Percentiles rank a stretch among this genome's conserved stretches.
Conservation (phyloP, 2,888 invertebrate species). For the Parnassius smintheus region DNA sequence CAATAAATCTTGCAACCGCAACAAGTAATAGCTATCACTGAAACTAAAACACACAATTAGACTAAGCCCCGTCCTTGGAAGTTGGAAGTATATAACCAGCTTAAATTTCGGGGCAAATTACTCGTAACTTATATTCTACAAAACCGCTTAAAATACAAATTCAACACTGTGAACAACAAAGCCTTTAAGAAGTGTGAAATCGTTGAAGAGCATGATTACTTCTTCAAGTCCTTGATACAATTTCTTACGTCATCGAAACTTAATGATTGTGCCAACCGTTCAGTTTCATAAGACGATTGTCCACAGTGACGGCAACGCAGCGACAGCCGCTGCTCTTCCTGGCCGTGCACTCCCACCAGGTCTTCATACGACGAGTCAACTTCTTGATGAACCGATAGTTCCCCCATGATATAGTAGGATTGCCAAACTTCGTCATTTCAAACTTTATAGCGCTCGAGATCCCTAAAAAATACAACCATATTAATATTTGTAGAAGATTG, state of each 20-base stretch:
- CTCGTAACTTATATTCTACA: too few relatives aligned
- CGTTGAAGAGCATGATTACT: too few relatives aligned
- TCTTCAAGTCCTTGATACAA: too few relatives aligned
- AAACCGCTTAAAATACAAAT: too few relatives aligned
- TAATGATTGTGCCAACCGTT: slow-evolving; percentile 69
- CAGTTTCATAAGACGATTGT: slow-evolving; percentile 58
- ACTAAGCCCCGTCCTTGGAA: too few relatives aligned
- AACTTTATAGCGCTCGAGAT: slow-evolving; percentile 43
- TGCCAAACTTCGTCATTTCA: slow-evolving; percentile 60
- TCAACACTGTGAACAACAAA: too few relatives aligned
- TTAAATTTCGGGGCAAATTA: too few relatives aligned
- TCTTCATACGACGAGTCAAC: slow-evolving; percentile 54
- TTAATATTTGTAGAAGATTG: not conserved
- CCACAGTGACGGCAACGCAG: slow-evolving; percentile 62
- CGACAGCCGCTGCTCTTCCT: slow-evolving; percentile 59
- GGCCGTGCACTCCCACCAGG: slow-evolving; percentile 70
- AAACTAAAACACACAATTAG: too few relatives aligned
- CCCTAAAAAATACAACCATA: slow-evolving; percentile 42
- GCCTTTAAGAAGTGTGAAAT: too few relatives aligned
- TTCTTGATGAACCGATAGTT: slow-evolving; percentile 67
- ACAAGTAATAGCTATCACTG: too few relatives aligned
- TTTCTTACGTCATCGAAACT: not conserved
- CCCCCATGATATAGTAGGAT: slow-evolving; percentile 67
- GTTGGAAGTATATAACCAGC: too few relatives aligned
- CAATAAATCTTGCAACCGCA: too few relatives aligned